These are phyloP conservation scores for Drosophila monieri DNA, from an alignment of 2,888 invertebrate species.

Conservation along the genomic window DNA sequence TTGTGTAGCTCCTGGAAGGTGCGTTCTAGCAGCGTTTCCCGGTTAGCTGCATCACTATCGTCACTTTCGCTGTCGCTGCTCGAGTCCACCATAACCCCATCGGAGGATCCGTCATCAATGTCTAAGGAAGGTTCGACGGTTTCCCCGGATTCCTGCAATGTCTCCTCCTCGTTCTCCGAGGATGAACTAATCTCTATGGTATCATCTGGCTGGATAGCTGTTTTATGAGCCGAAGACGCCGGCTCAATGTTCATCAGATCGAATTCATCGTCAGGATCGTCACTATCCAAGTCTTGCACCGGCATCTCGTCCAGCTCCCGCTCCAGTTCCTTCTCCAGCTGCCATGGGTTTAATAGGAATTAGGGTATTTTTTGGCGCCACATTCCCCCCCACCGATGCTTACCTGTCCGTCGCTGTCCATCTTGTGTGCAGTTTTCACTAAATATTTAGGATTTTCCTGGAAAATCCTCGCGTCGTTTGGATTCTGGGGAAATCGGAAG, in stretches of 20 bases:
- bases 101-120: background rate
- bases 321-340: constrained; percentile 12
- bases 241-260: constrained; percentile 7
- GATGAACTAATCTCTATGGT: background rate
- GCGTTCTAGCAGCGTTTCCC: background rate
- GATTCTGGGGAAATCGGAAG: background rate
- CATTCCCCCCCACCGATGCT: background rate
- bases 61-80: background rate
- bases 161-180: background rate
- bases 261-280: background rate
- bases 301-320: constrained; percentile 16
- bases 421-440: background rate
- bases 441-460: background rate
- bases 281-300: background rate
- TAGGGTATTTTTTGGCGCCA: background rate
- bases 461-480: background rate
- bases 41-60: background rate
- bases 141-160: background rate
- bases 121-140: background rate
- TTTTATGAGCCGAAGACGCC: background rate
- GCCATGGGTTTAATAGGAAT: background rate
- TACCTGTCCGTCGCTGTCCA: constrained; percentile 1
- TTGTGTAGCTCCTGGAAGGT: background rate
- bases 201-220: background rate
- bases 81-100: background rate